Conservation (phyloP, 1,140 invertebrate species). For the Ceratitis capitata region DNA sequence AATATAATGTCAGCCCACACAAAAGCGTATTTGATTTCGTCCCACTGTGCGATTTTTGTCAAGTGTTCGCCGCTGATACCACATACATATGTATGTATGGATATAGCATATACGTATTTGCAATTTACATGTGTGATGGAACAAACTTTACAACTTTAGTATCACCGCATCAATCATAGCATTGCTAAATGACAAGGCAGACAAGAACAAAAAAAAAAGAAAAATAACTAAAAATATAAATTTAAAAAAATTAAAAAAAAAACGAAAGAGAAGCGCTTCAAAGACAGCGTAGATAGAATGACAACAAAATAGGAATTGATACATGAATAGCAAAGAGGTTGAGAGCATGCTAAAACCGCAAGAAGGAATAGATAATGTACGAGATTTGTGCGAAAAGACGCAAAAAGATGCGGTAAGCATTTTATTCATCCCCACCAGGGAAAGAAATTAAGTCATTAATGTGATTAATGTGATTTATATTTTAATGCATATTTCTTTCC, state of each 20-base stretch:
- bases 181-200: constrained; percentile 8
- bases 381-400: background rate
- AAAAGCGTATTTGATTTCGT: constrained; percentile 21
- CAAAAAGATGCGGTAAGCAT: too few species aligned
- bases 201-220: background rate
- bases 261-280: background rate
- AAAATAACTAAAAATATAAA: background rate
- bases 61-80: background rate
- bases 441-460: too few species aligned
- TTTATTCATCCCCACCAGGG: too few species aligned
- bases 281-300: background rate
- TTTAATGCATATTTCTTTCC: too few species aligned
- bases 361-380: constrained; percentile 8
- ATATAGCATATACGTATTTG: background rate
- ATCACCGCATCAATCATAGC: constrained; percentile 35
- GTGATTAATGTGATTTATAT: too few species aligned
- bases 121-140: background rate
- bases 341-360: background rate
- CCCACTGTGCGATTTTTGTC: constrained; percentile 38
- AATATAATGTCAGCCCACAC: constrained; percentile 15
- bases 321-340: constrained; percentile 1
- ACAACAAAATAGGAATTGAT: background rate
- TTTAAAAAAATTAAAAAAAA: background rate
- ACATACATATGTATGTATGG: background rate
- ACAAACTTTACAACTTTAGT: constrained; percentile 18